Percentiles rank a stretch among this genome's conserved stretches.
These are phyloP conservation scores for Myopa testacea DNA, from an alignment of 2,888 invertebrate species.

Conservation along the genomic window DNA sequence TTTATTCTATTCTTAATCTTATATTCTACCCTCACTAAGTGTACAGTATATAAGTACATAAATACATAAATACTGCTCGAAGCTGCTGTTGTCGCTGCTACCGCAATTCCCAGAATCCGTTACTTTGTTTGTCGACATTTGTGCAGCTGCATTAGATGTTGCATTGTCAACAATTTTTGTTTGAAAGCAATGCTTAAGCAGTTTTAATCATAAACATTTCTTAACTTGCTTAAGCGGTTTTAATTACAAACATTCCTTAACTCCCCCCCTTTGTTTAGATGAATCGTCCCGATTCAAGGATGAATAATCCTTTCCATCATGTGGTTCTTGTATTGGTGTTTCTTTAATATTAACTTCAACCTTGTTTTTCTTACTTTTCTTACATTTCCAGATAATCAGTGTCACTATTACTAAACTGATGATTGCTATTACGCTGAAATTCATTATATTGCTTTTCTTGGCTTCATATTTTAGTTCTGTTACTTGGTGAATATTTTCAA, in stretches of 20 bases:
- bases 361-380: conserved; percentile 9
- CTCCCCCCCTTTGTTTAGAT: conserved; percentile 31
- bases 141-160: too few relatives aligned
- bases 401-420: conserved; percentile 6
- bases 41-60: too few relatives aligned
- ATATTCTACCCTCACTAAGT: too few relatives aligned
- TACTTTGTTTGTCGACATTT: too few relatives aligned
- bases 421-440: conserved; percentile 13
- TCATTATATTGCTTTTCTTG: conserved; percentile 24
- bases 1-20: too few relatives aligned
- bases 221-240: too few relatives aligned
- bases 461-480: conserved; percentile 28
- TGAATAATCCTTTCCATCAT: conserved; percentile 30
- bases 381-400: conserved; percentile 5
- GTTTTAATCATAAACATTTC: too few relatives aligned
- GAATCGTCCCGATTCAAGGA: conserved; percentile 30
- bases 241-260: conserved; percentile 2
- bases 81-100: too few relatives aligned
- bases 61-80: too few relatives aligned
- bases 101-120: too few relatives aligned
- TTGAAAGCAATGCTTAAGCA: too few relatives aligned
- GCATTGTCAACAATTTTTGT: too few relatives aligned
- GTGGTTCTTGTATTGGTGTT: conserved; percentile 20
- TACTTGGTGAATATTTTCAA: conserved; percentile 25
- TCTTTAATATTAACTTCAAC: conserved; percentile 18